Conservation (phyloP, 2,888 invertebrate species). For the Buathra laborator region DNA sequence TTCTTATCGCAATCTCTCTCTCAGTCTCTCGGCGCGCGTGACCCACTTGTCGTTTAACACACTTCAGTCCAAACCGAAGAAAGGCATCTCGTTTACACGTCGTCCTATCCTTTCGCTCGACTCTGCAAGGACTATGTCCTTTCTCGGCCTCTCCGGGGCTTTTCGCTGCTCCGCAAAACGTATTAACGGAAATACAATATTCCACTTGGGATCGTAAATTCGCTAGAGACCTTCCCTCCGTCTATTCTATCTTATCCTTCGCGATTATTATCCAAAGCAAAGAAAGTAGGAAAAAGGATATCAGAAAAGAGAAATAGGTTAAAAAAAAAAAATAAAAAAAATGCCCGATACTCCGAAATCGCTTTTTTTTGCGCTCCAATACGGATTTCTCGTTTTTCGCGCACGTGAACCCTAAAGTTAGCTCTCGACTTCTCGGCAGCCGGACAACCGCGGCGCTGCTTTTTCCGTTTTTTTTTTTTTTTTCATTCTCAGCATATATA, state of each 20-base stretch:
- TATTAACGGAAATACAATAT: not conserved
- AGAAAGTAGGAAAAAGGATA: not conserved
- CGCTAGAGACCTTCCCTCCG: not conserved
- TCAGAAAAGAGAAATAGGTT: not conserved
- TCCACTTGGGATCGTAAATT: constrained; percentile 22
- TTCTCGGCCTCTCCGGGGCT: not conserved
- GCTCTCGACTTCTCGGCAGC: too few species aligned
- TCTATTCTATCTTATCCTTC: not conserved
- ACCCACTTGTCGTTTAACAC: constrained; percentile 55
- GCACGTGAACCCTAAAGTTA: too few species aligned
- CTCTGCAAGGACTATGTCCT: constrained; percentile 49
- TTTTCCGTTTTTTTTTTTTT: not conserved
- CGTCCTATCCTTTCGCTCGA: constrained; percentile 17
- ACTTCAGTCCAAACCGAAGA: constrained; percentile 26
- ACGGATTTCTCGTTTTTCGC: too few species aligned
- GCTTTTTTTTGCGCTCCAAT: not conserved
- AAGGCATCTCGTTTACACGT: constrained; percentile 47
- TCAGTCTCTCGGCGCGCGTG: constrained; percentile 31
- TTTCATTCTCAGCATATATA: not conserved
- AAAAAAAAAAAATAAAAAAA: not conserved
- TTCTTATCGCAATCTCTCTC: constrained; percentile 45
- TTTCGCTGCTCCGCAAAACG: constrained; percentile 7
- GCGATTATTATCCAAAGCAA: constrained; percentile 20
- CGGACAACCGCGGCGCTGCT: too few species aligned
- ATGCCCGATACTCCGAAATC: not conserved